Evolutionary conservation across 1,140 invertebrate genomes (phyloP), one percentile per base, ranked within the genome.

Genomic region (Pseudachorutes palmiensis): DNA sequence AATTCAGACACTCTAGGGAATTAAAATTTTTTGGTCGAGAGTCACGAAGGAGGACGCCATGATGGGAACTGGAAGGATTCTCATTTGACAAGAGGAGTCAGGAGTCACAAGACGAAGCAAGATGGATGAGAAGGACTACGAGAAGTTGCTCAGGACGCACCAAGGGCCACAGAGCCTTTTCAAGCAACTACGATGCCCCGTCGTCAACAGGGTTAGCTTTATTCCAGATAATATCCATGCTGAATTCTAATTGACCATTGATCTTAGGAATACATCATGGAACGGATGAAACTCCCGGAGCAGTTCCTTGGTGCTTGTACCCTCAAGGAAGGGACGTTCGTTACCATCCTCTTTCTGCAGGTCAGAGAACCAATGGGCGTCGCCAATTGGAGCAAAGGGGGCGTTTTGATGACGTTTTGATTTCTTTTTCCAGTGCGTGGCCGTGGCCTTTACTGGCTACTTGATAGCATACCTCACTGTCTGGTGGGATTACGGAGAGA

Each of bases 261-360:
- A n/a, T n/a, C 31, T 19, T 28, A 70, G 69, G 65, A 64, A 29
- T 30, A 58, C 36, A n/a, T 70, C n/a, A 65, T 65, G 55, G 63
- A 65, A 62, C 26, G 22, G 3, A 19, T 71, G 32, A 32, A 62
- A 29, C 41, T 71, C 14, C 70, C 70, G 22, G 49, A 68, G 1
- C 36, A 64, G 19, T 72, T 67, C 33, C 36, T 29, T 22, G 24
- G 49, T 5, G 22, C 65, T n/a, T 70, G 69, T 48, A 70, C 69
- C 12, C 29, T 70, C 24, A 24, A 49, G 16, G 69, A 70, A 61
- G 69, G 69, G 3, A 64, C 64, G 9, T 33, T 70, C 0, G 33
- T 70, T 33, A 22, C 63, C 28, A 19, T 64, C 0, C 29, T 45
- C 14, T 26, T 3, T 2, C 26, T 61, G 3, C 59, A 61, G 59